These are phyloP conservation scores for Carassius carassius DNA, from an alignment of 2,113 vertebrate genomes.

Conservation along the genomic window DNA sequence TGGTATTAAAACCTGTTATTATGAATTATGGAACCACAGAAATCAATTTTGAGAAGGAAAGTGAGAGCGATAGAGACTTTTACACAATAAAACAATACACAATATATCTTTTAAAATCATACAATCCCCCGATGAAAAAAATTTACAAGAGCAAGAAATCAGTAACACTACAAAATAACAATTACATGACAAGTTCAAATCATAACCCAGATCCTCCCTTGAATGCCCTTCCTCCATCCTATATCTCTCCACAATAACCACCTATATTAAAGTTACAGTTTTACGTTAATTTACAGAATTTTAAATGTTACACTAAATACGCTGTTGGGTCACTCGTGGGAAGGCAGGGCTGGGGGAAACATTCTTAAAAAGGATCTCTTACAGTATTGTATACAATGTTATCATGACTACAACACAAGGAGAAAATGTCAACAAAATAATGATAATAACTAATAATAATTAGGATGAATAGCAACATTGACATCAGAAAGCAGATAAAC, in stretches of 20 bases:
- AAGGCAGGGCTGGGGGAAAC: constrained; percentile 41
- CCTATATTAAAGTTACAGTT: constrained; percentile 67
- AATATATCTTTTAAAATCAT: constrained; percentile 71
- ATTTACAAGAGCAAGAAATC: constrained; percentile 70
- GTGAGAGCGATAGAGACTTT: constrained; percentile 64
- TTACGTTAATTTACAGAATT: constrained; percentile 73
- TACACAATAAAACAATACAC: constrained; percentile 75
- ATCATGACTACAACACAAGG: constrained; percentile 55
- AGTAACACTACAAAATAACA: constrained; percentile 75
- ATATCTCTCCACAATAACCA: constrained; percentile 49
- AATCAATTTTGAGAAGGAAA: constrained; percentile 59
- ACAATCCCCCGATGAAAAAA: constrained; percentile 65
- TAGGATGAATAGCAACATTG: constrained; percentile 66
- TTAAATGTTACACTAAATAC: constrained; percentile 60
- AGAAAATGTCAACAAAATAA: constrained; percentile 60
- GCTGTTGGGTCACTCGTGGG: constrained; percentile 48
- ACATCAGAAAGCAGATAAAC: constrained; percentile 61
- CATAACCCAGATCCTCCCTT: constrained; percentile 39
- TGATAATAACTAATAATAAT: constrained; percentile 59
- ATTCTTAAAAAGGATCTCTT: constrained; percentile 50
- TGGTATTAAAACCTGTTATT: constrained; percentile 75
- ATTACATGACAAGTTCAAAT: constrained; percentile 70
- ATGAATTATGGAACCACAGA: constrained; percentile 72
- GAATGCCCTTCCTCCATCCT: constrained; percentile 56
- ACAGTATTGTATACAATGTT: constrained; percentile 60